Base-by-base conservation (phyloP, 2,888 invertebrate species). In the Perizoma flavofasciatum region DNA sequence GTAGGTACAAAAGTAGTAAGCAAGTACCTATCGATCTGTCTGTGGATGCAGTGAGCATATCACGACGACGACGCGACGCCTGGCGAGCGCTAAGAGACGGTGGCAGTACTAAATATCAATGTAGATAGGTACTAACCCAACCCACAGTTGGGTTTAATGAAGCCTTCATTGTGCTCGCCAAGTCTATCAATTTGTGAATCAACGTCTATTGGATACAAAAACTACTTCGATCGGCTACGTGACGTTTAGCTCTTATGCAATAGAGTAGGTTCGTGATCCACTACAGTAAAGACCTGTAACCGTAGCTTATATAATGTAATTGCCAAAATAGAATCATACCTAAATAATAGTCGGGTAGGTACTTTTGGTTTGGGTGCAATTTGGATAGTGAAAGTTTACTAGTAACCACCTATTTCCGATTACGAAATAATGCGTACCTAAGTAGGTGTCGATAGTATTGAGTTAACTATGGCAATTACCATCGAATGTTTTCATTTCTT, bases 221-320 rank as follows among this genome's bases (percentile, higher is more conserved):
- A 84, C 82, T 70, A 63, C 52, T 60, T 61, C 49, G 47, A 60
- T 54, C 55, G 61, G 64, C 79, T 84, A 56, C 84, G 85, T 86
- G 82, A 82, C 81, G 81, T 77, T 22, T 82, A 73, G 74, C 76
- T 75, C 82, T 91, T 89, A 89, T 88, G 88, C 86, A 89, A 90
- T 85, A 70, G 63, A 67, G 78, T 83, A 91, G 22, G 22, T 22
- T 22, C 91, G 91, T 91, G 91, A 89, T 89, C 83, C 78, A 87
- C 86, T 81, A 70, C 88, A 79, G 75, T 70, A 78, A 77, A 83
- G 78, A 81, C 77, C 75, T 82, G 71, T 70, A 71, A 69, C 59
- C 52, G 71, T 70, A 73, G 72, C 76, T 90, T 90, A 89, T 83
- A 85, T 81, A 90, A 90, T 82, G 70, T 86, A 87, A 89, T 89